Percentiles rank a stretch among this genome's conserved stretches.
phyloP scores from a whole-genome alignment of 2,888 invertebrate species.

The Temnothorax ravouxi region DNA sequence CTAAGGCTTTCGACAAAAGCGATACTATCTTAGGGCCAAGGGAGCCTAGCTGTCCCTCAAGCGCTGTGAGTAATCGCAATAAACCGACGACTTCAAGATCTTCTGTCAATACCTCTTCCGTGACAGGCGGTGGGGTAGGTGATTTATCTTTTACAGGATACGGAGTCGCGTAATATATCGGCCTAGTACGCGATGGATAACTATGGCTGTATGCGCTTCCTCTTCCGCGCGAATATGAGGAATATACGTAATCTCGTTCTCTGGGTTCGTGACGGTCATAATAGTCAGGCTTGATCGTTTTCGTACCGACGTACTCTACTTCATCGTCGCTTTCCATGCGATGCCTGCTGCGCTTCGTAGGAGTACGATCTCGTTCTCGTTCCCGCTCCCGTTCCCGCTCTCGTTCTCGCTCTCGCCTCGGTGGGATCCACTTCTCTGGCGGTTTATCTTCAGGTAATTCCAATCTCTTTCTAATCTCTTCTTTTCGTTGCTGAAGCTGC shows the following conservation, averaged over 20 bases:
- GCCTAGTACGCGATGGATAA: slow-evolving; percentile 73
- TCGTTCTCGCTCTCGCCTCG: slow-evolving; percentile 77
- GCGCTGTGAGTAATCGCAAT: slow-evolving; percentile 91
- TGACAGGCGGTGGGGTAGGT: slow-evolving; percentile 75
- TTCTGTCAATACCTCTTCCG: slow-evolving; percentile 81
- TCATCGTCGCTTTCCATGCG: slow-evolving; percentile 83
- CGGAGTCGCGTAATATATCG: slow-evolving; percentile 79
- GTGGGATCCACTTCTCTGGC: slow-evolving; percentile 74
- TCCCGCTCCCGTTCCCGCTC: slow-evolving; percentile 82
- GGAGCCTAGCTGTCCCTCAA: slow-evolving; percentile 94
- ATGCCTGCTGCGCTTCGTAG: slow-evolving; percentile 69
- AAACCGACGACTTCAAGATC: slow-evolving; percentile 86
- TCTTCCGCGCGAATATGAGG: slow-evolving; percentile 74
- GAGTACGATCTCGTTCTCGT: slow-evolving; percentile 63
- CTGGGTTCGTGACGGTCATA: slow-evolving; percentile 80
- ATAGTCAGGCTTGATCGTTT: slow-evolving; percentile 78
- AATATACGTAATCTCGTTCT: slow-evolving; percentile 74
- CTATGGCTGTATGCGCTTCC: slow-evolving; percentile 74
- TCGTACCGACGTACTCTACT: slow-evolving; percentile 83
- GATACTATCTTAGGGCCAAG: slow-evolving; percentile 93
- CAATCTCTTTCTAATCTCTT: slow-evolving; percentile 90
- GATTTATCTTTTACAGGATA: slow-evolving; percentile 84
- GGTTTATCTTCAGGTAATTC: slow-evolving; percentile 87
- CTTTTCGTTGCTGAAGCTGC: slow-evolving; percentile 90
- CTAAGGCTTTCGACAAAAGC: slow-evolving; percentile 92